Conservation (phyloP, 2,113 vertebrate species). For the Lepus americanus region DNA sequence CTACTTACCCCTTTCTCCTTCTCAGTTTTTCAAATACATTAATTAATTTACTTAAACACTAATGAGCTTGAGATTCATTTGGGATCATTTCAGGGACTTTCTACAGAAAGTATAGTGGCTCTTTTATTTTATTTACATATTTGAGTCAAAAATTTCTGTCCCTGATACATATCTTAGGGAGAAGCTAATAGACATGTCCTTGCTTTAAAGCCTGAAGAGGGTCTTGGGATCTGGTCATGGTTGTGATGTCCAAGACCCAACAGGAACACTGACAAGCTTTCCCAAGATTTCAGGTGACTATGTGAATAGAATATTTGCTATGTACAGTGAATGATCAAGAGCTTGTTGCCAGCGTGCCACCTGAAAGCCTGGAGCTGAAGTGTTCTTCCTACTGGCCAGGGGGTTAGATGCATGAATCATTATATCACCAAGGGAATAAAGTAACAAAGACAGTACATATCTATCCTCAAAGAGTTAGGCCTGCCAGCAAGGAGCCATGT, state of each 20-base stretch:
- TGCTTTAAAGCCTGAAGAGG: neutral
- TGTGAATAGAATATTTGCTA: neutral
- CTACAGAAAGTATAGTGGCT: neutral
- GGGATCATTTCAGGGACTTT: neutral
- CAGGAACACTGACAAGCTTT: neutral
- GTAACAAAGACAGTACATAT: neutral
- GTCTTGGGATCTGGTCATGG: neutral
- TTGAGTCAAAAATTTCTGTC: neutral
- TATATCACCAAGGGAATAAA: neutral
- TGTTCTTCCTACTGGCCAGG: neutral
- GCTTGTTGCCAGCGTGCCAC: neutral
- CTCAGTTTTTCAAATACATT: no score
- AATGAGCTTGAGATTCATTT: neutral
- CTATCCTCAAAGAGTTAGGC: neutral
- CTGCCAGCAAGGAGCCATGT: neutral
- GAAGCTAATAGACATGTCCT: neutral
- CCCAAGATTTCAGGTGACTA: neutral
- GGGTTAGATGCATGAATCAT: accelerated
- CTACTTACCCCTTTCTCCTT: no score
- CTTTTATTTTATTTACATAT: neutral
- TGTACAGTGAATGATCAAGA: neutral
- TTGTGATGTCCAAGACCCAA: neutral
- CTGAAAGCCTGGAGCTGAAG: neutral
- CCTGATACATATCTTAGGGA: neutral
- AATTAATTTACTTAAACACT: no score